A percentile compares a stretch with the other conserved stretches of the same genome.
These are phyloP conservation scores for Drosophila equinoxialis DNA, from an alignment of 1,140 invertebrate genomes.

Conservation along the genomic window DNA sequence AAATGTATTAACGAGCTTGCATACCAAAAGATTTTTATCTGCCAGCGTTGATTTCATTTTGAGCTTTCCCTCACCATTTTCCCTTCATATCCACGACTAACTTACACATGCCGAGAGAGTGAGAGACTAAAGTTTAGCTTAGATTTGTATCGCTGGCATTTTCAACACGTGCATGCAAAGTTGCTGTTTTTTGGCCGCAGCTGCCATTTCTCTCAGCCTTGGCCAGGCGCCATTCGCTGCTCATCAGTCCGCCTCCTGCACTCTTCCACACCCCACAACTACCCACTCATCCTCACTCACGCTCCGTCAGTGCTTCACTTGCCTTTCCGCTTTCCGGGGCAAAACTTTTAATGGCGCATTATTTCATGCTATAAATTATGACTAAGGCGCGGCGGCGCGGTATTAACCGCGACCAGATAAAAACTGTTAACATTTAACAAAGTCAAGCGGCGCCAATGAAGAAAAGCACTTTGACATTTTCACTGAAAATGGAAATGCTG, in stretches of 20 bases:
- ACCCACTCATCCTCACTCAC: background rate
- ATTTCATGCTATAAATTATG: slow-evolving; percentile 76
- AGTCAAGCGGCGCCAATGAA: slow-evolving; percentile 56
- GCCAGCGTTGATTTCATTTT: slow-evolving; percentile 79
- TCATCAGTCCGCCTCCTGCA: slow-evolving; percentile 20
- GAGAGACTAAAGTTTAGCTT: slow-evolving; percentile 55
- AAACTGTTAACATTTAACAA: slow-evolving; percentile 72
- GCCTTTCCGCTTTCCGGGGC: slow-evolving; percentile 31
- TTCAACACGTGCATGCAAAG: slow-evolving; percentile 79
- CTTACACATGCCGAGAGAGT: background rate
- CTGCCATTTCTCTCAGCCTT: slow-evolving; percentile 14
- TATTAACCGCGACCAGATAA: slow-evolving; percentile 60
- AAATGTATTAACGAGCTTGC: slow-evolving; percentile 81
- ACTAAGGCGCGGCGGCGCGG: slow-evolving; percentile 48
- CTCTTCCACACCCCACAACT: slow-evolving; percentile 2
- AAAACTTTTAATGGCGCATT: slow-evolving; percentile 79
- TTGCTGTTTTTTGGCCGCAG: slow-evolving; percentile 49
- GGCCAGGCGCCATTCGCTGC: background rate
- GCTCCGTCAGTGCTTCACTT: background rate
- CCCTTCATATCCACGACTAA: background rate
- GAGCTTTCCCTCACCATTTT: slow-evolving; percentile 36
- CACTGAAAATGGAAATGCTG: slow-evolving; percentile 44
- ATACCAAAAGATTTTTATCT: slow-evolving; percentile 80
- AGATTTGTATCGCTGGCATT: slow-evolving; percentile 71
- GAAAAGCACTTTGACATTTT: slow-evolving; percentile 52